Evolutionary conservation across 2,113 vertebrate genomes (phyloP).

Genomic region (Motacilla tschutschensis): DNA sequence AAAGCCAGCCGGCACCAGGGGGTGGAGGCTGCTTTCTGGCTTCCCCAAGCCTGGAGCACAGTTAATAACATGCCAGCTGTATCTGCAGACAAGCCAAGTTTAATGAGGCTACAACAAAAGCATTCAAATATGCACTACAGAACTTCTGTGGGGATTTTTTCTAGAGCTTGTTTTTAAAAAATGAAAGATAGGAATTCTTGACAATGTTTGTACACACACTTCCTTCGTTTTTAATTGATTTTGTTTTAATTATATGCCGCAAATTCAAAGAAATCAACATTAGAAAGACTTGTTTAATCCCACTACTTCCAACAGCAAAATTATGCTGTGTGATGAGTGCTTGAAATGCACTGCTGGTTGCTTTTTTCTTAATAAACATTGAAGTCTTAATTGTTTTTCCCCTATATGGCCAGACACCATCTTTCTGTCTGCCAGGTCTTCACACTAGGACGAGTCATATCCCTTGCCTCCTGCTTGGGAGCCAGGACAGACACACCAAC

Average conservation of each 20-base stretch:
- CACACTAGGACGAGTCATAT: not conserved
- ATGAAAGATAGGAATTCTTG: conserved; percentile 18
- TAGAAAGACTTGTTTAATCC: conserved; percentile 22
- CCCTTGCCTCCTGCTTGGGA: not conserved
- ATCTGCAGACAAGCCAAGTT: conserved; percentile 72
- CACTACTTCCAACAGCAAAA: conserved; percentile 37
- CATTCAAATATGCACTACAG: conserved; percentile 62
- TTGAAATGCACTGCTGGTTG: conserved; percentile 43
- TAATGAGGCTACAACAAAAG: conserved; percentile 72
- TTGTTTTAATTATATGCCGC: not conserved
- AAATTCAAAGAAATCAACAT: conserved; percentile 17
- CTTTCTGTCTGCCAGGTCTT: conserved; percentile 15
- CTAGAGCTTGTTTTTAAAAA: conserved; percentile 22
- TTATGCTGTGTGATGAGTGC: conserved; percentile 1
- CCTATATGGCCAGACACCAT: not conserved
- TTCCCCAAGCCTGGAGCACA: conserved; percentile 66
- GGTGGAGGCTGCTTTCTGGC: conserved; percentile 66
- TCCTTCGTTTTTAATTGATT: not conserved
- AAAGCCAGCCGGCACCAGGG: conserved; percentile 62
- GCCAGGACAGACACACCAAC: fast-evolving
- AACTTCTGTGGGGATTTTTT: conserved; percentile 58
- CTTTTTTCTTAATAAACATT: conserved; percentile 44
- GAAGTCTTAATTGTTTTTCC: conserved; percentile 38
- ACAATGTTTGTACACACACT: not conserved
- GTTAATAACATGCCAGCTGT: conserved; percentile 72